Conservation (phyloP, 2,888 invertebrate species). For the Myopa testacea region DNA sequence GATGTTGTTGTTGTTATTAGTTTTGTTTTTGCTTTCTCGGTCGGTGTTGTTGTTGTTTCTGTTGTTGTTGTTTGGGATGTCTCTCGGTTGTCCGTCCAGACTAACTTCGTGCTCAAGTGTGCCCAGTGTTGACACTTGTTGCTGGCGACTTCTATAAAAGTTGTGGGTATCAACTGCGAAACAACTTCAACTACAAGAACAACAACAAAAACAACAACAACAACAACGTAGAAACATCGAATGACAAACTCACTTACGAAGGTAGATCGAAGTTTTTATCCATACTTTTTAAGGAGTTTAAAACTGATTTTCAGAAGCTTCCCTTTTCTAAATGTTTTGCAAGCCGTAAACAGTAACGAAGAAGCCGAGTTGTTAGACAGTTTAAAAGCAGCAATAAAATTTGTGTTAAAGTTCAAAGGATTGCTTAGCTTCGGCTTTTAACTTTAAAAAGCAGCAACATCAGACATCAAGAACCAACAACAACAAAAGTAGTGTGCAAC, state of each 20-base stretch:
- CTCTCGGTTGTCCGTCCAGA: not conserved
- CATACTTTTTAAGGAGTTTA: no score
- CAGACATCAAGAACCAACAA: not conserved
- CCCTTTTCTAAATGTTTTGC: not conserved
- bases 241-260: not conserved
- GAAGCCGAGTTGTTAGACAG: no score
- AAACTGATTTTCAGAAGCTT: not conserved
- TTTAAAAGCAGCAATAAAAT: not conserved
- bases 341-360: not conserved
- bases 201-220: slow-evolving; percentile 17
- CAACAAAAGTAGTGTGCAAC: not conserved
- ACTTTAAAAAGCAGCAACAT: not conserved
- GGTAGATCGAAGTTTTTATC: not conserved
- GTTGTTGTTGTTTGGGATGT: not conserved
- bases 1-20: not conserved
- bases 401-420: not conserved
- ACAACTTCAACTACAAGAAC: slow-evolving; percentile 53
- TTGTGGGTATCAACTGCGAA: slow-evolving; percentile 48
- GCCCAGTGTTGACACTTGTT: not conserved
- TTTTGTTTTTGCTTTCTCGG: not conserved
- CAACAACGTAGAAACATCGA: not conserved
- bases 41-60: not conserved
- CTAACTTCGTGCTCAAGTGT: no score
- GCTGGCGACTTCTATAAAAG: slow-evolving; percentile 17
- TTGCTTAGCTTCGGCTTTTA: not conserved